Conservation (phyloP, 2,113 vertebrate species). For the Pampusana beccarii region DNA sequence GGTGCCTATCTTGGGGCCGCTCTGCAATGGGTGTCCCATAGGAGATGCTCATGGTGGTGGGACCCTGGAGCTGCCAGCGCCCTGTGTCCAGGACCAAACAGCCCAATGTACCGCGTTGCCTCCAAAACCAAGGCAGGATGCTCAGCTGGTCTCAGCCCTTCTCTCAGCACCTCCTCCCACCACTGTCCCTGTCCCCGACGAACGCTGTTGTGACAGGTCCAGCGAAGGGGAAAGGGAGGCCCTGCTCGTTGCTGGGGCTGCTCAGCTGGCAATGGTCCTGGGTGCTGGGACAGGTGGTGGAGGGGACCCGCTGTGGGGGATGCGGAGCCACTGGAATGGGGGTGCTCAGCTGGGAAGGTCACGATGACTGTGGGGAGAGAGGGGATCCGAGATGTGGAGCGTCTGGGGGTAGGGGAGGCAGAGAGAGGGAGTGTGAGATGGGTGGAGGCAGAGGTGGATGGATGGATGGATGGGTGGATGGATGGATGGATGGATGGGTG, state of each 20-base stretch:
- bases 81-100: fast-evolving
- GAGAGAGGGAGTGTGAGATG: neutral
- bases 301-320: fast-evolving
- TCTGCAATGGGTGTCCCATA: neutral
- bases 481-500: no score
- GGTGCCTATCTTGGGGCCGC: neutral
- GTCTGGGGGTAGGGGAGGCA: neutral
- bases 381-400: neutral
- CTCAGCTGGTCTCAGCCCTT: neutral
- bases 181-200: fast-evolving
- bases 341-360: neutral
- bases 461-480: no score
- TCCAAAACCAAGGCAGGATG: neutral
- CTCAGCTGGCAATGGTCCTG: neutral
- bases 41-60: fast-evolving
- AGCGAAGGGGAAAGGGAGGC: neutral
- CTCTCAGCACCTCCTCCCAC: neutral
- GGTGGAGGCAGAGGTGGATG: neutral
- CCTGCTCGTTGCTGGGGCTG: neutral
- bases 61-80: neutral
- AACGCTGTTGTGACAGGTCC: neutral
- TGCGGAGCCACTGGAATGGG: fast-evolving
- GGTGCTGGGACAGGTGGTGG: neutral
- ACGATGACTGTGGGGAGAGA: neutral
- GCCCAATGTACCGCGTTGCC: fast-evolving